phyloP scores from a whole-genome alignment of 2,113 vertebrate species.

The Siniperca chuatsi region DNA sequence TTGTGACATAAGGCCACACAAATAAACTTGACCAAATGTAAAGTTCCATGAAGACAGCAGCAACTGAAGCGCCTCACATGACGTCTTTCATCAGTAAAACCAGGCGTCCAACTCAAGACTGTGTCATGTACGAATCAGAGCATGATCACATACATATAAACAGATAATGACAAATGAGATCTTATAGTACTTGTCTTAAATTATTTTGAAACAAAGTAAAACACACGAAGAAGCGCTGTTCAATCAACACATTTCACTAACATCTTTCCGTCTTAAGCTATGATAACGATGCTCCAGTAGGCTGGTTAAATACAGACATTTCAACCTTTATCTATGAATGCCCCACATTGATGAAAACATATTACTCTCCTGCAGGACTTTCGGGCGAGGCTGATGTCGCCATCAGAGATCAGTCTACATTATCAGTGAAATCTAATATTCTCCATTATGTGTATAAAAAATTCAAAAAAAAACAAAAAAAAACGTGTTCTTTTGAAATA shows the following conservation, averaged over 20 bases:
- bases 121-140: background rate
- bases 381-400: constrained; percentile 19
- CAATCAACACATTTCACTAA: background rate
- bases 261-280: accelerated
- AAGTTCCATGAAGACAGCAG: background rate
- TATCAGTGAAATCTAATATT: background rate
- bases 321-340: background rate
- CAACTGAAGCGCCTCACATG: background rate
- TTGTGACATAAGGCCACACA: background rate
- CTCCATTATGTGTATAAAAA: background rate
- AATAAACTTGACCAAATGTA: background rate
- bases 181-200: background rate
- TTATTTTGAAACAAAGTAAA: background rate
- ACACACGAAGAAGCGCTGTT: too few species aligned
- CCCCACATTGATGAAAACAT: too few species aligned
- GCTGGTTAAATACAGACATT: background rate
- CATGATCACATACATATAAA: background rate
- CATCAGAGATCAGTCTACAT: background rate
- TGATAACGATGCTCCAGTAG: background rate
- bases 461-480: too few species aligned
- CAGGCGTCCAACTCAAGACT: background rate
- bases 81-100: background rate
- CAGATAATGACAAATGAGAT: background rate
- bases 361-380: background rate
- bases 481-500: background rate